Evolutionary conservation across 2,797 vertebrate species (phyloP).

Genomic region (Parauchenoglanis ngamensis): DNA sequence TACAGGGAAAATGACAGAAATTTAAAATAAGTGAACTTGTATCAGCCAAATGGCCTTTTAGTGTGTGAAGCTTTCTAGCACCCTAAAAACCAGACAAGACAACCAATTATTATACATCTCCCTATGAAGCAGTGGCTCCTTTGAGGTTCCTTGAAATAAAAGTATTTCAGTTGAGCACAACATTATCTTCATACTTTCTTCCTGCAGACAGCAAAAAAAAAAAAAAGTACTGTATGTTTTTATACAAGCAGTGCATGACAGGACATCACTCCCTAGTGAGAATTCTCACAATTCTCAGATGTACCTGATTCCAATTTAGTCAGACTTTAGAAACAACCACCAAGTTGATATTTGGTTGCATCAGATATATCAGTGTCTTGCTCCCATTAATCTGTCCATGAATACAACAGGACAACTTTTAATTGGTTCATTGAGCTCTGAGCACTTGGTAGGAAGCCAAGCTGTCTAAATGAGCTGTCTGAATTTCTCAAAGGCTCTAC

Average conservation of each 20-base stretch:
- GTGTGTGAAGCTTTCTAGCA: not conserved
- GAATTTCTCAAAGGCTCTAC: not conserved
- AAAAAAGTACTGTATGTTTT: not conserved
- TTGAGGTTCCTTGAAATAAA: not conserved
- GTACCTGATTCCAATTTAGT: not conserved
- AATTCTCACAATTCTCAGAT: not conserved
- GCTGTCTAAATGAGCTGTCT: not conserved
- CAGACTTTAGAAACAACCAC: not conserved
- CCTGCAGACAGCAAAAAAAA: not conserved
- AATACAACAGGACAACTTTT: slow-evolving; percentile 18
- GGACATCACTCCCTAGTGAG: not conserved
- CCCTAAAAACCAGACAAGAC: not conserved
- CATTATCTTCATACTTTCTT: not conserved
- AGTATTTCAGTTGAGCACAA: not conserved
- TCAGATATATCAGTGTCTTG: slow-evolving; percentile 2
- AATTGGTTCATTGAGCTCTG: not conserved
- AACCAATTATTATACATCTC: not conserved
- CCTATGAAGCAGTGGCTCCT: not conserved
- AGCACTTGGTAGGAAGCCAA: not conserved
- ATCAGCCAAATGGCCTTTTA: not conserved
- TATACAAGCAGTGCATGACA: not conserved
- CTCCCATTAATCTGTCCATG: not conserved
- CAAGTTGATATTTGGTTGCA: slow-evolving; percentile 1
- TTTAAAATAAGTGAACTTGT: not conserved
- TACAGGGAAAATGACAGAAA: not conserved